Evolutionary conservation across 1,140 invertebrate genomes (phyloP).

Genomic region (Ephestia elutella): DNA sequence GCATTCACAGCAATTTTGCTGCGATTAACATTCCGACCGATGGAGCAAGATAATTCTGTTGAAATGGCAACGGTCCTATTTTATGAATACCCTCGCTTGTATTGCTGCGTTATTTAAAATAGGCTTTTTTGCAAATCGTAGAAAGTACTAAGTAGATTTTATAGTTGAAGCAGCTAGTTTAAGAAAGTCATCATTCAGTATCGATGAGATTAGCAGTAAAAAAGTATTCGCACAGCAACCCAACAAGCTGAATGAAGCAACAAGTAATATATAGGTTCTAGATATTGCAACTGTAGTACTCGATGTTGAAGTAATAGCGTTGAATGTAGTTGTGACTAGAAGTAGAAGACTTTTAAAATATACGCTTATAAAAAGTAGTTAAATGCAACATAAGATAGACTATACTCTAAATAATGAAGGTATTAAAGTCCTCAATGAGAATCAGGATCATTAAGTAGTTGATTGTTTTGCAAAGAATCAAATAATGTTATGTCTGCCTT

Average conservation of each 20-base stretch:
- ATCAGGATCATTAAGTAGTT: background rate
- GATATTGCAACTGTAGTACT: background rate
- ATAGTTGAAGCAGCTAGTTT: background rate
- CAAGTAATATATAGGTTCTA: background rate
- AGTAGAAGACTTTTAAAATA: too few relatives aligned
- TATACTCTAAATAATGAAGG: background rate
- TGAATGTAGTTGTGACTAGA: too few relatives aligned
- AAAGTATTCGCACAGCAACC: background rate
- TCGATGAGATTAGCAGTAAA: background rate
- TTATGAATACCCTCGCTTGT: slow-evolving; percentile 3
- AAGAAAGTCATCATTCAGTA: background rate
- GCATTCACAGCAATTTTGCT: background rate
- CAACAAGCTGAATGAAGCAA: background rate
- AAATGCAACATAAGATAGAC: too few relatives aligned
- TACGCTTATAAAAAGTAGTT: too few relatives aligned
- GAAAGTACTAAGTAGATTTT: background rate
- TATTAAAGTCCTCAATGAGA: background rate
- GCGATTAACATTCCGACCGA: slow-evolving; percentile 8
- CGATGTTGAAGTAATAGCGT: background rate
- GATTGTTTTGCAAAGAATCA: background rate
- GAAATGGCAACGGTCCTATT: slow-evolving; percentile 6
- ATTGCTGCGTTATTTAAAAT: slow-evolving; percentile 1
- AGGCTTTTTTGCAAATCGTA: background rate
- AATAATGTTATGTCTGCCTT: background rate
- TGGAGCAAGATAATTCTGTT: slow-evolving; percentile 5